These are phyloP conservation scores for Nipponia nippon DNA, from an alignment of 2,113 vertebrate genomes.

Conservation along the genomic window DNA sequence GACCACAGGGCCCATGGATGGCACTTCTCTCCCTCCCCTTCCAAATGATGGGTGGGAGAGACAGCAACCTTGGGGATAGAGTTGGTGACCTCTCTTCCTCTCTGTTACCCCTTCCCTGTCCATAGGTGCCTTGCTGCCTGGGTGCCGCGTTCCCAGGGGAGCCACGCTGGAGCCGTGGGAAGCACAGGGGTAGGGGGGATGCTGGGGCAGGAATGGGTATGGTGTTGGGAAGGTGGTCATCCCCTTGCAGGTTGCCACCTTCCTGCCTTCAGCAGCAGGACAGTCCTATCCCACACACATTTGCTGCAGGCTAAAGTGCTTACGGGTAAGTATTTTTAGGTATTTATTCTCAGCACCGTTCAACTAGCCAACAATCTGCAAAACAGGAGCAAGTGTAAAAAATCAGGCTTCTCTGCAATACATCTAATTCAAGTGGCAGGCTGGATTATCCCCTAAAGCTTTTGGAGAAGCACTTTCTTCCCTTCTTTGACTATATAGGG, in stretches of 20 bases:
- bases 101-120: background rate
- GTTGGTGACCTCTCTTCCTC: background rate
- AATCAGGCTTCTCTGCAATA: background rate
- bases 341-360: background rate
- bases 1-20: no score
- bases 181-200: rapidly evolving
- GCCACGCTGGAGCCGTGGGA: background rate
- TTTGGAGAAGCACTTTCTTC: background rate
- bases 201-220: background rate
- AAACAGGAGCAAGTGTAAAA: background rate
- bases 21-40: rapidly evolving
- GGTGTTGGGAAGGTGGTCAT: background rate
- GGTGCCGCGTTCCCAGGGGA: background rate
- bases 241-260: background rate
- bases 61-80: background rate
- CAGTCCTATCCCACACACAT: background rate
- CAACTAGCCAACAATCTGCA: background rate
- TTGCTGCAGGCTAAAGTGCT: background rate
- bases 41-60: background rate
- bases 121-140: background rate
- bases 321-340: background rate
- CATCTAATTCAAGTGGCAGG: background rate
- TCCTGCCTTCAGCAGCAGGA: background rate
- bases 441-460: background rate
- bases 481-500: background rate